Evolutionary conservation across 2,888 invertebrate genomes (phyloP), one percentile per base, ranked within the genome.

Genomic region (Temnothorax unifasciatus): DNA sequence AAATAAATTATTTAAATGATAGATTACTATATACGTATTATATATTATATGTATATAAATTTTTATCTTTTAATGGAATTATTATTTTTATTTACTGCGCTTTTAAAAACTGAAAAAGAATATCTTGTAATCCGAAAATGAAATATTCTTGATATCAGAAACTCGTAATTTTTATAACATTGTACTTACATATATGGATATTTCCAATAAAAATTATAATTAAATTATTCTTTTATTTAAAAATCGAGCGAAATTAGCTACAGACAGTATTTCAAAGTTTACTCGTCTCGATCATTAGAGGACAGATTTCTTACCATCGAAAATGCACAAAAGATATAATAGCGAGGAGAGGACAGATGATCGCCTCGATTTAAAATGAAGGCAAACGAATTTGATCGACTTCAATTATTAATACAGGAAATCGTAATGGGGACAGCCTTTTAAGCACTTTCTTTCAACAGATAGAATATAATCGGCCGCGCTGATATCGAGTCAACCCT

Each of bases 401-500:
- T 81, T 88, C 91, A 91, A 91, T 91, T 91, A 90, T 88, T 87
- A 86, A 73, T 79, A 74, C 86, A 85, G 88, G 82, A 68, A 84
- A 75, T 82, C 87, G 57, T 79, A 68, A 85, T 77, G 77, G 79
- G 68, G 57, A 75, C 74, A 66, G 44, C 66, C 82, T 73, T 68
- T 71, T 90, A 83, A 88, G 87, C 82, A 82, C 69, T 86, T 85
- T 87, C 87, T 86, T 89, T 90, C 85, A 64, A 77, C 85, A 86
- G 81, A 76, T 52, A 71, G 83, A 85, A 86, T 85, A 86, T 87
- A 87, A 86, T 89, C 86, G 71, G 18, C 38, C 63, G 79, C 63
- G 79, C 76, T 77, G 83, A 87, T 87, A 89, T 76, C 82, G 79
- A 83, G 86, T 74, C 83, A 85, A 86, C 82, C 84, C 83, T 82